A percentile compares a stretch with the other conserved stretches of the same genome.
Conservation (phyloP, 2,888 invertebrate species). For the Caenorhabditis macrosperma region DNA sequence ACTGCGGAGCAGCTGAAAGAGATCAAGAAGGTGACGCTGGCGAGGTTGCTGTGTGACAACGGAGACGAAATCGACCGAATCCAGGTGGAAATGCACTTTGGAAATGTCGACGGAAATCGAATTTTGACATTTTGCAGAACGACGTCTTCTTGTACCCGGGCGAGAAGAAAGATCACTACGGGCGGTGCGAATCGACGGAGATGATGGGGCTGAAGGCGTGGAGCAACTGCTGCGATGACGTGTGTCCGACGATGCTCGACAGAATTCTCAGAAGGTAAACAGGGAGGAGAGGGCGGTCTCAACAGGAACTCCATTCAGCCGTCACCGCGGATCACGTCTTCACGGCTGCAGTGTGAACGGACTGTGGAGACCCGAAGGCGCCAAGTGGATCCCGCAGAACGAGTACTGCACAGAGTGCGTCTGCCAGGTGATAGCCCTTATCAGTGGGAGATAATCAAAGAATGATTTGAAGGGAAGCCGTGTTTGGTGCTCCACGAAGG, state of each 20-base stretch:
- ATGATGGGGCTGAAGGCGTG: constrained; percentile 50
- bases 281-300: not conserved
- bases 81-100: constrained; percentile 82
- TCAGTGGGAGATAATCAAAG: not conserved
- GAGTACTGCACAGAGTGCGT: constrained; percentile 60
- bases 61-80: constrained; percentile 90
- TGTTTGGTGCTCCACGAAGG: constrained; percentile 60
- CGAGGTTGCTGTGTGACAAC: constrained; percentile 92
- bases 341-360: constrained; percentile 56
- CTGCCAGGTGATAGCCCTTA: constrained; percentile 24
- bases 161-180: constrained; percentile 41
- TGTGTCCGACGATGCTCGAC: constrained; percentile 61
- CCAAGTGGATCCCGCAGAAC: constrained; percentile 53
- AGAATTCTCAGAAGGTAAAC: constrained; percentile 49
- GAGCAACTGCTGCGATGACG: constrained; percentile 54
- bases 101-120: too few species aligned
- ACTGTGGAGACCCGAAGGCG: constrained; percentile 58
- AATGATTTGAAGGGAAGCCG: constrained; percentile 49
- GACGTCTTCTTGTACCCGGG: constrained; percentile 56
- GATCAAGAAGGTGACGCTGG: constrained; percentile 87
- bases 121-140: constrained; percentile 16
- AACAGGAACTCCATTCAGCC: constrained; percentile 23
- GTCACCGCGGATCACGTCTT: constrained; percentile 59
- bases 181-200: constrained; percentile 24
- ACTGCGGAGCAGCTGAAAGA: constrained; percentile 90